Base-by-base conservation (phyloP, 2,797 vertebrate genomes). In the Peromyscus eremicus region DNA sequence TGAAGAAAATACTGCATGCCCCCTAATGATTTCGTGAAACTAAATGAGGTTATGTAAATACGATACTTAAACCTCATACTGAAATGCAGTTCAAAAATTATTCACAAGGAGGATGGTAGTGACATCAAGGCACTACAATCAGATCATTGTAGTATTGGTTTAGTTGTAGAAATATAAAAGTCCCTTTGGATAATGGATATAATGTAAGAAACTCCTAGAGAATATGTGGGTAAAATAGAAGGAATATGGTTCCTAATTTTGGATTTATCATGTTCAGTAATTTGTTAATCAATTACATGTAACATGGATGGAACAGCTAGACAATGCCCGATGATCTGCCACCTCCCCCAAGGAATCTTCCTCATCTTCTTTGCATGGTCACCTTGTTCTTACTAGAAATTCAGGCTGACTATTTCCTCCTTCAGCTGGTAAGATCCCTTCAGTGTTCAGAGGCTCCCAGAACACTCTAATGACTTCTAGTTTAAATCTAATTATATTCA, bases 401-500 rank as follows among this genome's bases (percentile, higher is more conserved):
- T 86, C 21, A 87, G 34, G 12, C 57, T 75, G 77, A 64, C 13
- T 52, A 34, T 82, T 71, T 77, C 11, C 29, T 70, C 13, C 52
- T 91, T 92, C 43, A 55, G 16, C 55, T 77, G 52, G 2, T 49
- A 91, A 94, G 68, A 81, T 14, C 9, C n/a, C 76, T 23, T 37
- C 29, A 34, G 17, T 52, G 5, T 95, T 17, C 68, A 79, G 21
- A 11, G 5, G 1, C 8, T 86, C 43, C 29, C 11, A 55, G 60
- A 90, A 46, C 13, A 80, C 16, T 83, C 89, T 85, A 91, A 75
- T 92, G 46, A 93, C 34, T 49, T 95, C 27, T 49, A 37, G 7
- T 79, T 97, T 94, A 95, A 89, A 96, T 95, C 8, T 97, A 57
- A 76, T 93, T 96, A 52, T 86, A 55, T 84, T 86, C 17, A 92